Conservation (phyloP, 2,113 vertebrate species). For the Pachypanchax playfairii region DNA sequence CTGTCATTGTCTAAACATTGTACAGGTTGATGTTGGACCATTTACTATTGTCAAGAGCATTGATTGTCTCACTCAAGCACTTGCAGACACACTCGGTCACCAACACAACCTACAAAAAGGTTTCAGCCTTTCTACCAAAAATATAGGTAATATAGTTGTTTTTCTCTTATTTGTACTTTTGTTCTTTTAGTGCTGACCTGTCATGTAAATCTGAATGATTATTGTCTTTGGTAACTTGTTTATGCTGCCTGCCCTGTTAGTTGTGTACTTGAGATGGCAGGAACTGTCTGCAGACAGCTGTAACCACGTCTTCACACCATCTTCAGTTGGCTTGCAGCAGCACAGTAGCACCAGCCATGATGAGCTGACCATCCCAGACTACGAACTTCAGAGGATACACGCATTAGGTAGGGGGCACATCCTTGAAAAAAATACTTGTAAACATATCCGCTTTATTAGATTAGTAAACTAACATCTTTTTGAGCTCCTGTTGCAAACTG, state of each 20-base stretch:
- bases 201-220: not conserved
- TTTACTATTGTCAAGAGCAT: conserved; percentile 76
- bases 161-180: not conserved
- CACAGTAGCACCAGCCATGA: conserved; percentile 55
- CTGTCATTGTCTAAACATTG: not conserved
- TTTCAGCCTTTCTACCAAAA: conserved; percentile 78
- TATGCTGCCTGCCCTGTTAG: conserved; percentile 46
- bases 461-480: too few relatives aligned
- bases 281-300: conserved; percentile 62
- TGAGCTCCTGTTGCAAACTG: not conserved
- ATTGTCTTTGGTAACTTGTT: not conserved
- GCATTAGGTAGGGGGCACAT: conserved; percentile 63
- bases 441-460: not conserved
- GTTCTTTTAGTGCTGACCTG: too few relatives aligned
- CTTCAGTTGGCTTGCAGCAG: conserved; percentile 34
- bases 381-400: conserved; percentile 75
- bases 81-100: conserved; percentile 72
- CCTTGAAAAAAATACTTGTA: too few relatives aligned
- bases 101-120: conserved; percentile 57
- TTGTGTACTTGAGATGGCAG: conserved; percentile 70
- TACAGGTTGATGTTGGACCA: conserved; percentile 64
- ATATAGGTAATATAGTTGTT: conserved; percentile 73
- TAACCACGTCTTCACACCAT: conserved; percentile 74
- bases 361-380: conserved; percentile 75
- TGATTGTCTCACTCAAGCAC: conserved; percentile 71